These are phyloP conservation scores for Pyrochroa serraticornis DNA, from an alignment of 2,888 invertebrate genomes.

Conservation along the genomic window DNA sequence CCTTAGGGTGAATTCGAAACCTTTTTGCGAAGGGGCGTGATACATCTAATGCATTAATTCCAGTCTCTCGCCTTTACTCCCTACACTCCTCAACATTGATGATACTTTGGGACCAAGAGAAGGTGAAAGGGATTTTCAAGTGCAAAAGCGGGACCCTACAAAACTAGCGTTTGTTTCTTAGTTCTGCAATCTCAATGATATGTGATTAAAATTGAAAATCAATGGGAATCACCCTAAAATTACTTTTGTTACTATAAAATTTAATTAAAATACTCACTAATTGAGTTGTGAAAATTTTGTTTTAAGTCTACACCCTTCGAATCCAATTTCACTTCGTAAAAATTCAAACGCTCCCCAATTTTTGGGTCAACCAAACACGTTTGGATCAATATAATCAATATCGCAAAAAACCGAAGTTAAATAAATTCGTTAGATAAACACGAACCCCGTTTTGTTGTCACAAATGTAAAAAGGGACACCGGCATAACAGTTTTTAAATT, in stretches of 20 bases:
- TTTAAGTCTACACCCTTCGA: slow-evolving; percentile 3
- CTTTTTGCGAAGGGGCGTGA: slow-evolving; percentile 30
- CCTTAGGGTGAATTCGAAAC: slow-evolving; percentile 32
- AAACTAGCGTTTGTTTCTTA: slow-evolving; percentile 18
- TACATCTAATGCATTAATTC: slow-evolving; percentile 36
- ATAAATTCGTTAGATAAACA: slow-evolving; percentile 23
- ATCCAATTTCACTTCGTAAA: background rate
- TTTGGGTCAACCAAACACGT: slow-evolving; percentile 15
- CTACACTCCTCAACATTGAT: slow-evolving; percentile 30
- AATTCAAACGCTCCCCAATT: too few relatives aligned
- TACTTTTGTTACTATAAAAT: slow-evolving; percentile 8
- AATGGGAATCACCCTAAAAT: slow-evolving; percentile 12
- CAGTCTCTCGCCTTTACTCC: slow-evolving; percentile 33
- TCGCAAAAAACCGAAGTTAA: slow-evolving; percentile 13
- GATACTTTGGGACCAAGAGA: slow-evolving; percentile 29
- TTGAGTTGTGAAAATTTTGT: slow-evolving; percentile 20
- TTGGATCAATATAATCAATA: slow-evolving; percentile 11
- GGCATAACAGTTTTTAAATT: too few relatives aligned
- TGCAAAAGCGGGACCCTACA: slow-evolving; percentile 18
- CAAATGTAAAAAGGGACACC: too few relatives aligned
- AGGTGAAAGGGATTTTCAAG: slow-evolving; percentile 28
- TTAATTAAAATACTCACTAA: slow-evolving; percentile 10
- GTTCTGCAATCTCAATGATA: slow-evolving; percentile 7
- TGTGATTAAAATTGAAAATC: slow-evolving; percentile 25
- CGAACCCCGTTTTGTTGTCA: slow-evolving; percentile 8